Evolutionary conservation across 2,113 vertebrate species (phyloP).

Genomic region (Dermatemys mawii): DNA sequence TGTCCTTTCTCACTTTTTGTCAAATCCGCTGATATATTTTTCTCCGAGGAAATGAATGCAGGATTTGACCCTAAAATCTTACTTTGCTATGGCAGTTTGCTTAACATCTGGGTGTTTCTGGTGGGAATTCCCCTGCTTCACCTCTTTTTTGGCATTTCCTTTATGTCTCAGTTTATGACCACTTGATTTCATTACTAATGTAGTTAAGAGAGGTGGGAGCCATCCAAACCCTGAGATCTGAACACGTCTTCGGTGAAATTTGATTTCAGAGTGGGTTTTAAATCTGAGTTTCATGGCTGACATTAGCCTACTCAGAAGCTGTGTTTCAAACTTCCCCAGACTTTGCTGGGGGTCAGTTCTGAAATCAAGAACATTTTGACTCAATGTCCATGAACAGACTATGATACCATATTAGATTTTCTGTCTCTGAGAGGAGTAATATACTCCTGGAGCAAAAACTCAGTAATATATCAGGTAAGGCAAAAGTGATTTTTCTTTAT

Average conservation of each 20-base stretch:
- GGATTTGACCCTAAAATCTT: no score
- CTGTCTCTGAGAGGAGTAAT: neutral
- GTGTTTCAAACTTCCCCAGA: neutral
- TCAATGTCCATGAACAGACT: neutral
- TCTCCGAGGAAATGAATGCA: no score
- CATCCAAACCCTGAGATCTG: neutral
- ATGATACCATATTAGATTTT: neutral
- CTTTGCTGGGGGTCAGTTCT: neutral
- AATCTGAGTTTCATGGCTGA: neutral
- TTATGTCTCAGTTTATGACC: neutral
- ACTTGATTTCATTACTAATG: neutral
- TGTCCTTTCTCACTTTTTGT: no score
- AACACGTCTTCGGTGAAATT: neutral
- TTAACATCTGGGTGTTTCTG: no score
- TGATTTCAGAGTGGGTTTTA: neutral
- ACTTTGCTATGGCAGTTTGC: no score
- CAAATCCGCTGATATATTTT: no score
- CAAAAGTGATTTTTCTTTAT: neutral
- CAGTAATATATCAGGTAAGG: neutral
- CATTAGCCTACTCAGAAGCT: neutral
- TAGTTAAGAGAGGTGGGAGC: neutral
- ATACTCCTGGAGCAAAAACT: neutral
- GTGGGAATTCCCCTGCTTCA: no score
- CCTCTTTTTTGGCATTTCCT: neutral
- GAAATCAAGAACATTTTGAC: neutral